Percentiles rank a stretch among this genome's conserved stretches.
These are phyloP conservation scores for Philereme vetulata DNA, from an alignment of 2,888 invertebrate species.

Conservation along the genomic window DNA sequence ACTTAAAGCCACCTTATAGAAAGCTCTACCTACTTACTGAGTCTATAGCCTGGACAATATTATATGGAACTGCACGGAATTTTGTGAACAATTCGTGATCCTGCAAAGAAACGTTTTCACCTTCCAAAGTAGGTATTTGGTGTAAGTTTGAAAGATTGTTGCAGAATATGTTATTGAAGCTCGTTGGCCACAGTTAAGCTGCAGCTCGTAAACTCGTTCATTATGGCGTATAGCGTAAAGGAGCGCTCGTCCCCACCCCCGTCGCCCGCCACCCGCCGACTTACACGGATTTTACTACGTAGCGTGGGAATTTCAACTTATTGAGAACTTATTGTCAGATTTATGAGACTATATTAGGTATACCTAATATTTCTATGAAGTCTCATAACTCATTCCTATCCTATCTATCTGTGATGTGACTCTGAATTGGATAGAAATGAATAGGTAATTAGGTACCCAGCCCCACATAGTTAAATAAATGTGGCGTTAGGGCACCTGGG, in stretches of 20 bases:
- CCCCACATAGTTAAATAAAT: too few species aligned
- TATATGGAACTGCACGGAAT: too few species aligned
- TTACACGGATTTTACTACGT: constrained; percentile 25
- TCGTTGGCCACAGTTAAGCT: constrained; percentile 40
- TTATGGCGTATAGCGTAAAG: constrained; percentile 28
- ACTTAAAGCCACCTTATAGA: too few species aligned
- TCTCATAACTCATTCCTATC: constrained; percentile 4
- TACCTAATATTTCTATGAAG: too few species aligned
- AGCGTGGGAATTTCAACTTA: constrained; percentile 27
- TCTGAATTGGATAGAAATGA: not conserved
- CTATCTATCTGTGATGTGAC: constrained; percentile 5
- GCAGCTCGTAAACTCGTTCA: constrained; percentile 40
- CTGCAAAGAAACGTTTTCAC: not conserved
- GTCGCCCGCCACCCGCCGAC: constrained; percentile 8
- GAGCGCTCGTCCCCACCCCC: constrained; percentile 6
- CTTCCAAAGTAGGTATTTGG: not conserved
- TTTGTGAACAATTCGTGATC: not conserved
- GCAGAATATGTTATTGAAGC: constrained; percentile 20
- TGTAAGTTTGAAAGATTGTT: constrained; percentile 10
- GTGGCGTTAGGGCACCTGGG: too few species aligned
- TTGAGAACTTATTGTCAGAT: constrained; percentile 32
- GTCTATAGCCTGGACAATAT: too few species aligned
- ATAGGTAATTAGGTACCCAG: too few species aligned
- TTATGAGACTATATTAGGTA: constrained; percentile 5
- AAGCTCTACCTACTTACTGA: too few species aligned